A percentile compares a stretch with the other conserved stretches of the same genome.
phyloP scores from a whole-genome alignment of 2,797 vertebrate species.

The Bovichtus variegatus region DNA sequence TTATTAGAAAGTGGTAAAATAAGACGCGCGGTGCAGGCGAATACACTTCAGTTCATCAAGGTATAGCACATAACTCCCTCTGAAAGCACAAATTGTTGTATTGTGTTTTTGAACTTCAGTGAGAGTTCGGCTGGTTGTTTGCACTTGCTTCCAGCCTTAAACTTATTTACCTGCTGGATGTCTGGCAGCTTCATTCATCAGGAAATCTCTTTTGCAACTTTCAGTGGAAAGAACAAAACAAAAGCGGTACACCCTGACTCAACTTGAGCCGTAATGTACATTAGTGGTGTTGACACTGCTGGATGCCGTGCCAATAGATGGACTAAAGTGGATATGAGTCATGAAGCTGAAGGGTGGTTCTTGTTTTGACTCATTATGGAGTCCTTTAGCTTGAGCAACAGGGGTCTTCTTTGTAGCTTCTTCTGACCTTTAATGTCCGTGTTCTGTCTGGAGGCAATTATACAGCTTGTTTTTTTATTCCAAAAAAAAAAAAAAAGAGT shows the following conservation, averaged over 20 bases:
- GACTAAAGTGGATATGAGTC: not conserved
- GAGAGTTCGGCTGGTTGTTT: not conserved
- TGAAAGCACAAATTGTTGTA: not conserved
- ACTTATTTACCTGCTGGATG: not conserved
- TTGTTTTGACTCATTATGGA: not conserved
- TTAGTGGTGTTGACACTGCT: not conserved
- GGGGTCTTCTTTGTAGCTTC: not conserved
- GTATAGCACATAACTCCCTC: not conserved
- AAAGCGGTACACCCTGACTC: not conserved
- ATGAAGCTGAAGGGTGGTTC: not conserved
- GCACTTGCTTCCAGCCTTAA: not conserved
- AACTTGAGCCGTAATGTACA: not conserved
- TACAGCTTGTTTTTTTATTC: not conserved
- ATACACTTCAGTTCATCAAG: not conserved
- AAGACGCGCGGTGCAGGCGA: not conserved
- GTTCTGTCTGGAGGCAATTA: slow-evolving; percentile 2
- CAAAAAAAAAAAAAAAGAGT: not conserved
- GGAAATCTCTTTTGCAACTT: not conserved
- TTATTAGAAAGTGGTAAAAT: too few species aligned
- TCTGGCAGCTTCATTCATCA: not conserved
- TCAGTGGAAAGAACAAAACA: too few species aligned
- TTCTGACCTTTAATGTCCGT: not conserved
- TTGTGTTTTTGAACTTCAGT: not conserved
- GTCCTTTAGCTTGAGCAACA: not conserved
- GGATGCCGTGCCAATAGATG: not conserved